Evolutionary conservation across 1,140 invertebrate species (phyloP).

Genomic region (Drosophila nikananu): DNA sequence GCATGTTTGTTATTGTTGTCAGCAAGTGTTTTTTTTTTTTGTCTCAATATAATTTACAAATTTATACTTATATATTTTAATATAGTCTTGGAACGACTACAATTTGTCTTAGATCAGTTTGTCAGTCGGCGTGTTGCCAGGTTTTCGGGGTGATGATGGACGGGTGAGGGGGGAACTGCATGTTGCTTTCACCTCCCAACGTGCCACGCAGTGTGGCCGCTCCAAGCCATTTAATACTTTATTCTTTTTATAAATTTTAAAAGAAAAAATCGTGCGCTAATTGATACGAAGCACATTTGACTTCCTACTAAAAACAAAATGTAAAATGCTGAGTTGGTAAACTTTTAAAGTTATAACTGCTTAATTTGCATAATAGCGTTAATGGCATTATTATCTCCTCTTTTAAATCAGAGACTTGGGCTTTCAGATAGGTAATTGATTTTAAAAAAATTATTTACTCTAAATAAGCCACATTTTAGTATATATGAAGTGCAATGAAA

Average conservation of each 20-base stretch:
- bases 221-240: neutral
- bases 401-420: neutral
- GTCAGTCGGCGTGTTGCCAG: neutral
- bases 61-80: slow-evolving; percentile 1
- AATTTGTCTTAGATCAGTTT: slow-evolving; percentile 1
- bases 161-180: slow-evolving; percentile 30
- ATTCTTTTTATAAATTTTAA: neutral
- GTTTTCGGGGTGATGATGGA: neutral
- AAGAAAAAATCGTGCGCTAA: neutral
- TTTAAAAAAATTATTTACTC: neutral
- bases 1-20: slow-evolving; percentile 41
- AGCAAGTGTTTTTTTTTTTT: slow-evolving; percentile 10
- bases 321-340: neutral
- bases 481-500: too few species aligned
- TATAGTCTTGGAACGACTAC: neutral
- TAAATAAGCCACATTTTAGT: neutral
- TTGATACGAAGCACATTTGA: neutral
- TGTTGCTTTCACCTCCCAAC: slow-evolving; percentile 53
- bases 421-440: neutral
- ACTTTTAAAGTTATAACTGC: neutral
- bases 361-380: slow-evolving; percentile 2
- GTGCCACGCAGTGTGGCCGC: slow-evolving; percentile 64
- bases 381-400: too few species aligned
- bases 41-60: neutral
- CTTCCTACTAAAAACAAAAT: neutral